Evolutionary conservation across 2,888 invertebrate genomes (phyloP).

Genomic region (Melanotus villosus): DNA sequence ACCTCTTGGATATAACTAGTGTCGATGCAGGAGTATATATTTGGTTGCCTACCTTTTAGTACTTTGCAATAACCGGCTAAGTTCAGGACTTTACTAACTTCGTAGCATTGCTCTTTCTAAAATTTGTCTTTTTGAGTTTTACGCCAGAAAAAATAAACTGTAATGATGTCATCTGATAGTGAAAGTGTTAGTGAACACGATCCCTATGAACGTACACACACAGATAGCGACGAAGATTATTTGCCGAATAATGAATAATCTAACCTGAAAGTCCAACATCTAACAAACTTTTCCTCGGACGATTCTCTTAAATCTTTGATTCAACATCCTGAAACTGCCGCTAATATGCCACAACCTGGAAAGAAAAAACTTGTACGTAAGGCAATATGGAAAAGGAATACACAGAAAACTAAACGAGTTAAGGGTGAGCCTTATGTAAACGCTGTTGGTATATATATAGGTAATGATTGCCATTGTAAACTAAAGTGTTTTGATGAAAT

Average conservation of each 20-base stretch:
- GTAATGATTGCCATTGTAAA: background rate
- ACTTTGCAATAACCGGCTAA: background rate
- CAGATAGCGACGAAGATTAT: background rate
- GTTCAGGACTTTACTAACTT: background rate
- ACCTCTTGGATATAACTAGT: background rate
- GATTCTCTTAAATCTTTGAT: background rate
- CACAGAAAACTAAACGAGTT: conserved; percentile 1
- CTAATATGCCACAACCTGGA: background rate
- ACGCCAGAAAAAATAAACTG: background rate
- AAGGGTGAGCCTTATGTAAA: background rate
- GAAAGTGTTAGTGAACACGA: background rate
- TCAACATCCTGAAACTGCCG: background rate
- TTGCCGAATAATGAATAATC: background rate
- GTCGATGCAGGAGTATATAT: background rate
- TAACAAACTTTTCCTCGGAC: background rate
- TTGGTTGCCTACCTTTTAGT: background rate
- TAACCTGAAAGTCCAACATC: background rate
- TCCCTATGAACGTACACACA: background rate
- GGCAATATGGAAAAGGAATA: conserved; percentile 2
- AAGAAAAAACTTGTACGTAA: conserved; percentile 3
- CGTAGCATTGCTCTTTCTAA: background rate
- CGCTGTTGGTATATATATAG: background rate
- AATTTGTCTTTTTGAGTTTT: background rate
- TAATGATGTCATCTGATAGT: background rate
- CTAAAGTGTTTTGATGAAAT: conserved; percentile 5